Evolutionary conservation across 2,888 invertebrate species (phyloP), one percentile per base, ranked within the genome.

Genomic region (Drosophila cracens): DNA sequence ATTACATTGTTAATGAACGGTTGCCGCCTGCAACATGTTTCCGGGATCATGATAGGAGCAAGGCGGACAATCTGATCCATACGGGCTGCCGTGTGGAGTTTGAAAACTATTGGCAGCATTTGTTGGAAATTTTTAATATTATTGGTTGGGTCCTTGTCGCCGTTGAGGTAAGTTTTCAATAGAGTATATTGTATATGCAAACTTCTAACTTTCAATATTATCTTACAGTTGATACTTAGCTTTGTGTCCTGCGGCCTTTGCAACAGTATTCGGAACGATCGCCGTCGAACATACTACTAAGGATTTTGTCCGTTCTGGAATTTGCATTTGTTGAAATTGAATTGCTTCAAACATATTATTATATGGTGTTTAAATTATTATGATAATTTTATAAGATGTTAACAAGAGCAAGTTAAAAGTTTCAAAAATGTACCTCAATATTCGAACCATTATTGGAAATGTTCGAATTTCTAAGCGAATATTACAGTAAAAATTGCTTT

Each of bases 211-310:
- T 29, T n/a, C 2, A 31, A 8, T 43, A 3, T 38, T 63, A 10
- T 2, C 10, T 82, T 82, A 1, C 74, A 91, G 91, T 16, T 91
- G 0, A 92, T 96, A 83, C 96, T 96, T 57, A 96, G 97, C 71
- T 94, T 97, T 86, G 96, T 98, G 92, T 96, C 97, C 59, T 96
- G 98, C 92, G 97, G 97, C 91, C 94, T 98, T 90, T 97, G 97
- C 83, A 96, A 96, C 92, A 96, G 97, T 91, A 97, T 98, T 93
- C 95, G 96, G 93, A 97, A 97, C 93, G 96, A 96, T 92, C 95
- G 95, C 89, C 95, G 96, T 93, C 95, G 96, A 93, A 94, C 95
- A 81, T 94, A 93, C 92, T 95, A 94, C 93, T 95, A 94, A 94
- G 93, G 2, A 27, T 29, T 27, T 48, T 21, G 11, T 27, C n/a